Conservation (phyloP, 2,888 invertebrate genomes). For the Suillia variegata region DNA sequence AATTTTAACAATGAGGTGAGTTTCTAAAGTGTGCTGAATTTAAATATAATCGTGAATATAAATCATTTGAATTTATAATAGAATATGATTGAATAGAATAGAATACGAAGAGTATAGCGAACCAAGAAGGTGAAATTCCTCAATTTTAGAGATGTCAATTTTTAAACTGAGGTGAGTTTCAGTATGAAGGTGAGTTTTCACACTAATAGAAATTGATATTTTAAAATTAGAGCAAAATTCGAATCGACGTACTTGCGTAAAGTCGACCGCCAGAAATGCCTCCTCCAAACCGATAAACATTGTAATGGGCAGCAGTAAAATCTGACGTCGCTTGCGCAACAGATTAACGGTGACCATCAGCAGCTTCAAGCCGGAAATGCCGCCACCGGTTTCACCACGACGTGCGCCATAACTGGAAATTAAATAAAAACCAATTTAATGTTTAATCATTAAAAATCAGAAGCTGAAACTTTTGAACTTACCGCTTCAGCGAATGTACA, state of each 20-base stretch:
- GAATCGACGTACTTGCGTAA: constrained; percentile 77
- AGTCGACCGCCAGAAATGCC: constrained; percentile 87
- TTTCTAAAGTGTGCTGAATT: background rate
- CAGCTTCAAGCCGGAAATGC: constrained; percentile 70
- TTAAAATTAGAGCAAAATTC: constrained; percentile 35
- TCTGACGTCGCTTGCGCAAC: constrained; percentile 76
- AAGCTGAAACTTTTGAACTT: no score
- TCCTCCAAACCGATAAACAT: constrained; percentile 94
- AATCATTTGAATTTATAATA: no score
- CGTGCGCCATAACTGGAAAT: constrained; percentile 66
- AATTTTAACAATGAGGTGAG: background rate
- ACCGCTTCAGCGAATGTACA: constrained; percentile 82
- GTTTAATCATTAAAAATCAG: background rate
- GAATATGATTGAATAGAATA: no score
- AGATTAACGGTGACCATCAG: constrained; percentile 80
- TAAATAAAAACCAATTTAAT: background rate
- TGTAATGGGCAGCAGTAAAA: constrained; percentile 86
- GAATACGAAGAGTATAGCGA: no score
- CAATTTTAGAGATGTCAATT: no score
- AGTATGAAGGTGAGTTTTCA: no score
- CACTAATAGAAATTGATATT: background rate
- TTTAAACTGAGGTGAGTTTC: background rate
- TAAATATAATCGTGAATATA: no score
- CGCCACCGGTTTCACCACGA: constrained; percentile 63
- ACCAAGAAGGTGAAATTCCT: no score